These are phyloP conservation scores for Acromyrmex echinatior DNA, from an alignment of 1,140 invertebrate genomes.

Conservation along the genomic window DNA sequence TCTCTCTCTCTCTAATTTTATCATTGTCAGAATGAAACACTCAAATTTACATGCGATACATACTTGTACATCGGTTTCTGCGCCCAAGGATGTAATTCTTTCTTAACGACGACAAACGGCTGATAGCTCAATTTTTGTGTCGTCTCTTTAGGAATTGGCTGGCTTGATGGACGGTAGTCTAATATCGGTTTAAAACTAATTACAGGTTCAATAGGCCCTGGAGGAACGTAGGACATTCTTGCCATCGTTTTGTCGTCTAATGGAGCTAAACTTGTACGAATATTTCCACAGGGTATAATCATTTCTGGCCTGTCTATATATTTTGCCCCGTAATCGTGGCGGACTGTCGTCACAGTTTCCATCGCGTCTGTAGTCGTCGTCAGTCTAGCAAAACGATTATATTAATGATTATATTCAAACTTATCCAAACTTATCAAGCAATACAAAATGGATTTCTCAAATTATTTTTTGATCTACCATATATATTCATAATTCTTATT, in stretches of 20 bases:
- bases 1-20: not conserved
- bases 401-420: not conserved
- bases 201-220: slow-evolving; percentile 75
- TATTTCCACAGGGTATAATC: slow-evolving; percentile 84
- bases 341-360: slow-evolving; percentile 90
- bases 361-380: slow-evolving; percentile 88
- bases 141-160: slow-evolving; percentile 85
- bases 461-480: no score
- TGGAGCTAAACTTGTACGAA: slow-evolving; percentile 83
- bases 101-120: slow-evolving; percentile 74
- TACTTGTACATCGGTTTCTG: slow-evolving; percentile 80
- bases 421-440: not conserved
- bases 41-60: not conserved
- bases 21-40: not conserved
- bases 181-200: slow-evolving; percentile 87
- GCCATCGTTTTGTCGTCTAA: slow-evolving; percentile 79
- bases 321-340: slow-evolving; percentile 90
- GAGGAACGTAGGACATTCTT: slow-evolving; percentile 78
- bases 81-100: slow-evolving; percentile 80
- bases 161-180: slow-evolving; percentile 86
- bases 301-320: slow-evolving; percentile 83
- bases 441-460: not conserved
- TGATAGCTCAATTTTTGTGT: slow-evolving; percentile 82
- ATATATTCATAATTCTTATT: no score
- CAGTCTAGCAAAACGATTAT: slow-evolving; percentile 36